Conservation (phyloP, 2,113 vertebrate species). For the Amphiprion percula region DNA sequence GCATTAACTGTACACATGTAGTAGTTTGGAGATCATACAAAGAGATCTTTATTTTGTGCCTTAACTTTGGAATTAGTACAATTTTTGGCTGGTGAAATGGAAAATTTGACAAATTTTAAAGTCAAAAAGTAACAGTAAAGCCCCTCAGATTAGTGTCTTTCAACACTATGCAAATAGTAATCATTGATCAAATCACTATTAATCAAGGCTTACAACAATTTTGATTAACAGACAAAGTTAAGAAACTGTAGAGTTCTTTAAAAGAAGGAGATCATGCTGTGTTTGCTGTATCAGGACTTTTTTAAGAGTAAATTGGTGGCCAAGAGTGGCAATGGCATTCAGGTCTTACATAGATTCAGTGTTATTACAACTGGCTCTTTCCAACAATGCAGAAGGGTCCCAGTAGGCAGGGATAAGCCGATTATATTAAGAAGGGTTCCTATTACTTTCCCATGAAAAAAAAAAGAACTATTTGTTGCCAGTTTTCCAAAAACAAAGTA, state of each 20-base stretch:
- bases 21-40: background rate
- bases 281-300: no score
- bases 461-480: background rate
- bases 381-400: background rate
- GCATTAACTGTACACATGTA: background rate
- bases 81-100: slow-evolving; percentile 7
- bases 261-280: no score
- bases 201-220: background rate
- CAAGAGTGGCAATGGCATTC: background rate
- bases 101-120: background rate
- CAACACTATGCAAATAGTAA: background rate
- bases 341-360: background rate
- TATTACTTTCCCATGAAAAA: slow-evolving; percentile 2
- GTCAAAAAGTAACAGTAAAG: background rate
- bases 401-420: background rate
- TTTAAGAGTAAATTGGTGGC: background rate
- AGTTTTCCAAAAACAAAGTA: background rate
- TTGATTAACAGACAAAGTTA: background rate
- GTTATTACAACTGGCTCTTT: slow-evolving; percentile 18
- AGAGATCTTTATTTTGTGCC: background rate
- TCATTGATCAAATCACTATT: background rate
- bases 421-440: background rate
- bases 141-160: background rate
- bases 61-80: background rate
- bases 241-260: no score